phyloP scores from a whole-genome alignment of 2,797 vertebrate genomes.

The Sebastes hubbsi region DNA sequence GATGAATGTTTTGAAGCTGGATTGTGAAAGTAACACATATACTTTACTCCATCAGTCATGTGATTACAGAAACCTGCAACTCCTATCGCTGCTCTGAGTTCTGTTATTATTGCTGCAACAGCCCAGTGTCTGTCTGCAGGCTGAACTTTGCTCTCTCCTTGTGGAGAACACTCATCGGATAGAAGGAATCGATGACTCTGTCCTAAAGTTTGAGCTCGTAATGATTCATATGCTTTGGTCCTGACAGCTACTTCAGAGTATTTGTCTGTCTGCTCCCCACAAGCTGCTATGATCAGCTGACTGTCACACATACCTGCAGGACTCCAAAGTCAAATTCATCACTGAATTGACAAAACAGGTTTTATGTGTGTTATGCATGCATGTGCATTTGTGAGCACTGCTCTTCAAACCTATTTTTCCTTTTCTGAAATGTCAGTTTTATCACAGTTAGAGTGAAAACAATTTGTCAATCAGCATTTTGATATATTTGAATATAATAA shows the following conservation, averaged over 20 bases:
- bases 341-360: slow-evolving; percentile 24
- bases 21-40: slow-evolving; percentile 13
- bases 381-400: background rate
- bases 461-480: background rate
- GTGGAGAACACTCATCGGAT: background rate
- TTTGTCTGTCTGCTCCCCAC: slow-evolving; percentile 11
- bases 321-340: slow-evolving; percentile 44
- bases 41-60: background rate
- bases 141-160: slow-evolving; percentile 43
- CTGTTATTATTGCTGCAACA: background rate
- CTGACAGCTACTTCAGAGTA: slow-evolving; percentile 21
- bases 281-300: slow-evolving; percentile 10
- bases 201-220: background rate
- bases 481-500: background rate
- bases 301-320: slow-evolving; percentile 25
- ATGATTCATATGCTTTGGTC: background rate
- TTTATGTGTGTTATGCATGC: background rate
- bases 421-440: background rate
- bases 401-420: background rate
- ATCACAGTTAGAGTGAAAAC: background rate
- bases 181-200: background rate
- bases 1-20: slow-evolving; percentile 5
- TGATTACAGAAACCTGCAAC: background rate
- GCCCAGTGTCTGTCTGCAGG: slow-evolving; percentile 3
- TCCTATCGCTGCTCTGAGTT: slow-evolving; percentile 16